Evolutionary conservation across 2,113 vertebrate species (phyloP).

Genomic region (Scytalopus superciliaris): DNA sequence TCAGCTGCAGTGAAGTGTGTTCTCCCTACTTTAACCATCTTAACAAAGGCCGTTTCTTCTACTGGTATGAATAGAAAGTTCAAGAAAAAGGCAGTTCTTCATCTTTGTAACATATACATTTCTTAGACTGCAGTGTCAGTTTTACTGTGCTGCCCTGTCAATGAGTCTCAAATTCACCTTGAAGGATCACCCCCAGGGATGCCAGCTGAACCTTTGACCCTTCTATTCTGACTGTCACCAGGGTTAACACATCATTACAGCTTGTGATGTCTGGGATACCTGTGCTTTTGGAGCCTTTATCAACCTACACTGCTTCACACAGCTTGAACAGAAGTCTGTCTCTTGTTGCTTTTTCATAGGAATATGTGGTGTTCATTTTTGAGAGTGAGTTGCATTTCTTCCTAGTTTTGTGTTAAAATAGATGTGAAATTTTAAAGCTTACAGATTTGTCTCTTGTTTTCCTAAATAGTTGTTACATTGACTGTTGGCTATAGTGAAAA

Average conservation of each 20-base stretch:
- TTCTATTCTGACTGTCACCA: slow-evolving; percentile 22
- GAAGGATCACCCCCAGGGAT: not conserved
- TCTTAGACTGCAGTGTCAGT: not conserved
- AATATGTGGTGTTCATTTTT: not conserved
- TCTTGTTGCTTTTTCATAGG: not conserved
- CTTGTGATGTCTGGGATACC: not conserved
- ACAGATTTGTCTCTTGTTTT: not conserved
- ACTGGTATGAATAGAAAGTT: not conserved
- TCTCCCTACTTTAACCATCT: not conserved
- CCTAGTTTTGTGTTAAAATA: not conserved
- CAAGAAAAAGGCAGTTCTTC: not conserved
- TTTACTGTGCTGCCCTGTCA: slow-evolving; percentile 14
- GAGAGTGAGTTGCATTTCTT: not conserved
- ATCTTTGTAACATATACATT: not conserved
- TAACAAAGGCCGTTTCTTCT: not conserved
- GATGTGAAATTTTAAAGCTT: not conserved
- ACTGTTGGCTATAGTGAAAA: not conserved
- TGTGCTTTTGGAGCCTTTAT: not conserved
- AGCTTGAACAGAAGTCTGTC: not conserved
- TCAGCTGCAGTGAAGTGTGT: fast-evolving
- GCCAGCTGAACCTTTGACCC: slow-evolving; percentile 28
- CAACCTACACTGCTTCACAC: not conserved
- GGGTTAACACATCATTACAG: slow-evolving; percentile 35
- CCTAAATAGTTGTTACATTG: not conserved
- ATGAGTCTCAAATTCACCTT: slow-evolving; percentile 31